A percentile compares a stretch with the other conserved stretches of the same genome.
These are phyloP conservation scores for Phylloscopus trochiloides DNA, from an alignment of 2,113 vertebrate species.

Conservation along the genomic window DNA sequence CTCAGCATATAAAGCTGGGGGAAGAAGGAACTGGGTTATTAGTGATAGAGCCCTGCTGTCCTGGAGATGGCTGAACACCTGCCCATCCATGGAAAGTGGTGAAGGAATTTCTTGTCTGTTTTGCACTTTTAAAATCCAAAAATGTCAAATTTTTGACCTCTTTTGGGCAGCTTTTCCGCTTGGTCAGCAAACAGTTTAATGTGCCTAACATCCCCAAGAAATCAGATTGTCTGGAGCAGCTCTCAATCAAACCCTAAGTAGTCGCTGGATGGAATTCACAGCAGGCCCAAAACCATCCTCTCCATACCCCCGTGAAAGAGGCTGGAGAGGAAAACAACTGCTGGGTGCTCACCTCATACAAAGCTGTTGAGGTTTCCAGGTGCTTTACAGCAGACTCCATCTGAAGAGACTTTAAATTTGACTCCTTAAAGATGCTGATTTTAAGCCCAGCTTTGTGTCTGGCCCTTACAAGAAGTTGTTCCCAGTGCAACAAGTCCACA, in stretches of 20 bases:
- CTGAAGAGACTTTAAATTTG: not conserved
- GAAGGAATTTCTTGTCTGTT: not conserved
- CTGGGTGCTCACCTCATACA: not conserved
- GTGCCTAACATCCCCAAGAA: not conserved
- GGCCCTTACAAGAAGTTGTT: rapidly evolving
- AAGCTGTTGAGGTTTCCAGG: not conserved
- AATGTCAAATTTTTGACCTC: not conserved
- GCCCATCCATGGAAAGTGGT: not conserved
- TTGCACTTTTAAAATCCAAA: not conserved
- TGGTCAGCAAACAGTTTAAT: not conserved
- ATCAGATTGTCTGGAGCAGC: not conserved
- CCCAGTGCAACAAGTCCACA: rapidly evolving
- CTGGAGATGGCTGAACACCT: not conserved
- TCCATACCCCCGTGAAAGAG: not conserved
- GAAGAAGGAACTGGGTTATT: not conserved
- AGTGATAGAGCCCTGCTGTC: not conserved
- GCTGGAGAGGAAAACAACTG: not conserved
- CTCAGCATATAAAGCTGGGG: not conserved
- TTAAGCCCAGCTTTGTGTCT: not conserved
- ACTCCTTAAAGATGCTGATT: not conserved
- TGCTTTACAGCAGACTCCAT: not conserved
- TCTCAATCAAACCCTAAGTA: not conserved
- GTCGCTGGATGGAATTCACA: not conserved
- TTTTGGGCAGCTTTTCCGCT: not conserved
- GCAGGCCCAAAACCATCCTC: not conserved